A percentile compares a stretch with the other conserved stretches of the same genome.
Conservation (phyloP, 1,140 invertebrate genomes). For the Colletes latitarsis region DNA sequence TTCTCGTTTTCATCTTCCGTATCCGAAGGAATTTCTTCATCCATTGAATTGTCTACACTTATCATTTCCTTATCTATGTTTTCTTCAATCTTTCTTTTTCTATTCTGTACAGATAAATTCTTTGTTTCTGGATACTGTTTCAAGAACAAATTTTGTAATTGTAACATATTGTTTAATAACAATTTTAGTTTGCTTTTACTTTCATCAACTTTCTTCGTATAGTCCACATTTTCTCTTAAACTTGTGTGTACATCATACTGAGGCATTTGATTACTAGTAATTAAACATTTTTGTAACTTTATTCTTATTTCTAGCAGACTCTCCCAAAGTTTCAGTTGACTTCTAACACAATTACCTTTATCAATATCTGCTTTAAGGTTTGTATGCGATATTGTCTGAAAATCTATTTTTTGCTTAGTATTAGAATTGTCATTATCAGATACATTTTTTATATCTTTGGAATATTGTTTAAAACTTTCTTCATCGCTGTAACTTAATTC, state of each 20-base stretch:
- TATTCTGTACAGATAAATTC: constrained; percentile 68
- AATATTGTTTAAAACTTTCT: constrained; percentile 60
- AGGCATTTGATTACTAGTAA: constrained; percentile 89
- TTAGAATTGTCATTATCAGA: constrained; percentile 59
- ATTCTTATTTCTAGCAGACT: constrained; percentile 91
- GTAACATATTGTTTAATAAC: constrained; percentile 85
- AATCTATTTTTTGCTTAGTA: constrained; percentile 72
- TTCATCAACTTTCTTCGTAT: constrained; percentile 80
- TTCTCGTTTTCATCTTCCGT: constrained; percentile 80
- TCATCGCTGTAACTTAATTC: constrained; percentile 59
- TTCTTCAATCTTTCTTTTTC: constrained; percentile 61
- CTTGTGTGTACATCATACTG: constrained; percentile 82
- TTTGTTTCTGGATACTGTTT: constrained; percentile 86
- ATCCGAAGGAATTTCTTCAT: constrained; percentile 81
- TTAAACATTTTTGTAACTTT: constrained; percentile 90
- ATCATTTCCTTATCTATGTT: constrained; percentile 36
- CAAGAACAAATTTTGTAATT: constrained; percentile 83
- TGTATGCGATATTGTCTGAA: constrained; percentile 82
- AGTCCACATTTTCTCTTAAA: constrained; percentile 81
- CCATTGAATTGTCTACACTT: constrained; percentile 74
- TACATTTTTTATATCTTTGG: constrained; percentile 53
- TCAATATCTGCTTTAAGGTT: constrained; percentile 85
- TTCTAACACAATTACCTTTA: constrained; percentile 89
- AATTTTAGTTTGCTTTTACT: constrained; percentile 82
- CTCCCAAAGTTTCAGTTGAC: constrained; percentile 91